Evolutionary conservation across 1,140 invertebrate genomes (phyloP), one percentile per base, ranked within the genome.

Genomic region (Eufriesea mexicana): DNA sequence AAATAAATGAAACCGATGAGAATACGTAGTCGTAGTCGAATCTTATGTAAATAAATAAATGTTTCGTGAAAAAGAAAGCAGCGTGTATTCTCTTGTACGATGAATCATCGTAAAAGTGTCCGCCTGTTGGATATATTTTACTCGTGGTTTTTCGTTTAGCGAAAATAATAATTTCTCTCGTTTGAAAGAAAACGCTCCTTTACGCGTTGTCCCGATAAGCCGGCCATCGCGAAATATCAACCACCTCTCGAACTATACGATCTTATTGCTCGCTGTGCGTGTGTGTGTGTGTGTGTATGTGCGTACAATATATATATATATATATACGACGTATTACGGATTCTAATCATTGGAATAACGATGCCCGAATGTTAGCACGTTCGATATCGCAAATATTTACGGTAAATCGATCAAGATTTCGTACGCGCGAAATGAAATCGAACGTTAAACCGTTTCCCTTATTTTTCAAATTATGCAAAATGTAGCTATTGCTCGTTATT

Each of bases 1-100:
- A 87, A 85, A 90, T 90, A 90, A 88, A 90, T 85, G 84, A 89
- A 91, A 88, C 82, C 86, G 85, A 90, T 84, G 84, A 78, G 78
- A 83, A 83, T 81, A 79, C 87, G 82, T 35, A 35, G 35, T 83
- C 49, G 72, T 54, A 35, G 61, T 62, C 67, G 80, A 80, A 35
- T 71, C 68, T 70, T 75, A 67, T 57, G 64, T 73, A 59, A 80
- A 84, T 78, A 87, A 83, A 83, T 81, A 73, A 84, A 72, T 61
- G 49, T 51, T 59, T 64, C 42, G 49, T 14, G 64, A 54, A 79
- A 70, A 66, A 81, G 82, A 82, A 35, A 35, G 35, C 35, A 75
- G 57, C 35, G 35, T 42, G 62, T 74, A 51, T 78, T 87, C 59
- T 47, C 47, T 59, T 23, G n/a, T 10, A 25, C 55, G 35, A 79